Evolutionary conservation across 1,140 invertebrate species (phyloP).

Genomic region (Euglossa dilemma): DNA sequence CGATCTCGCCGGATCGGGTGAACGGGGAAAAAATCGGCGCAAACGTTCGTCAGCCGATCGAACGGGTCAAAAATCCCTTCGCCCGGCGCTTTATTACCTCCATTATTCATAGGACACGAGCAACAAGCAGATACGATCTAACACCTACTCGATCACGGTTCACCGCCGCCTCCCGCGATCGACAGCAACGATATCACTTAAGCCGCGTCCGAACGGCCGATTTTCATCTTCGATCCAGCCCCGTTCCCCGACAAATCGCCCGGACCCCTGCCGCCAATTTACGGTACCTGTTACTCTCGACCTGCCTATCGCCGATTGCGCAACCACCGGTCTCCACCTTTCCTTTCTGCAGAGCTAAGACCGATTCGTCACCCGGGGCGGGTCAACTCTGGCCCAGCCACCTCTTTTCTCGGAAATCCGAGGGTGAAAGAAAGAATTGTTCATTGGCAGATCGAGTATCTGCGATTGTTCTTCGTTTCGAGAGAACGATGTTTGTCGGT

Average conservation of each 20-base stretch:
- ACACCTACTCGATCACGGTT: constrained; percentile 54
- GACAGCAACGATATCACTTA: constrained; percentile 52
- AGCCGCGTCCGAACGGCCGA: constrained; percentile 40
- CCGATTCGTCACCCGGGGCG: not conserved
- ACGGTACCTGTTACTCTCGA: constrained; percentile 21
- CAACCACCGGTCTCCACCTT: not conserved
- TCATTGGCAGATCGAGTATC: too few species aligned
- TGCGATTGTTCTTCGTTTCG: too few species aligned
- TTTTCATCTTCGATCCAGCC: constrained; percentile 51
- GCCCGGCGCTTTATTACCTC: constrained; percentile 35
- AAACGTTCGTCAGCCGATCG: not conserved
- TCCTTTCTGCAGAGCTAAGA: not conserved
- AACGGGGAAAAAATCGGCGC: too few species aligned
- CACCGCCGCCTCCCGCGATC: constrained; percentile 40
- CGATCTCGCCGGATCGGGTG: not conserved
- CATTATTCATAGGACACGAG: constrained; percentile 54
- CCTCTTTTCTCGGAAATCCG: not conserved
- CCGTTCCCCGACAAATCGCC: constrained; percentile 30
- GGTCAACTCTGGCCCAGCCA: not conserved
- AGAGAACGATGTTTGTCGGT: too few species aligned
- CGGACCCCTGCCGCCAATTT: not conserved
- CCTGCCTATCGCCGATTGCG: not conserved
- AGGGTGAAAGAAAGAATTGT: too few species aligned
- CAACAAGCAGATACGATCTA: constrained; percentile 51
- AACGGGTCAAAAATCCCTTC: constrained; percentile 31